Base-by-base conservation (phyloP, 1,140 invertebrate genomes). In the Grapholita molesta region DNA sequence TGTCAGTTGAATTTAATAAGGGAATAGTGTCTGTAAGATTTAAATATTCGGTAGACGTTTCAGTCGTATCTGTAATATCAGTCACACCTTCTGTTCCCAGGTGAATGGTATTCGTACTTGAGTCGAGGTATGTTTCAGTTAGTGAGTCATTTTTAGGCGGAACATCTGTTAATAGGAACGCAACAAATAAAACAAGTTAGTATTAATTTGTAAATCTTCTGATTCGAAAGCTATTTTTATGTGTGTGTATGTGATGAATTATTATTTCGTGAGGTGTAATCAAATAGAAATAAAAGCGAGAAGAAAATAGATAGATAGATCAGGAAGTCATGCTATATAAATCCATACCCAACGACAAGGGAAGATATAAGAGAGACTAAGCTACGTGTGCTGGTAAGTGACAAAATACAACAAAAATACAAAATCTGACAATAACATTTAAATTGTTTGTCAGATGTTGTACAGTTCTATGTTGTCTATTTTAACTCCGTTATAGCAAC, bases 131-230 rank as follows among this genome's bases (percentile, higher is more conserved):
- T 78, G 72, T 86, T 83, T 90, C 88, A 67, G 87, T 90, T 90
- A 91, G 85, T 91, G 85, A 79, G 82, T 86, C 70, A 88, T 83
- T 82, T 87, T 85, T 85, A 85, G 86, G 79, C 78, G 78, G 80
- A 79, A 83, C 86, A 91, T 91, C 89, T 91, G 89, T 90, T 91
- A 91, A 91, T 90, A 75, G 80, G 85, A 90, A 88, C 80, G 78
- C 68, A 88, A 88, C 72, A 84, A n/a, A 80, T 64, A 75, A 76
- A 70, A 74, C 71, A n/a, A 32, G 73, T 84, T 85, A 80, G 79
- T 79, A 70, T 73, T 70, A 64, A 48, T 21, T 21, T 21, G 21
- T n/a, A 9, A 48, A 38, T 38, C 35, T 15, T 38, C 12, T 38
- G 15, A 3, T 38, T 11, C 42, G 12, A 42, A 32, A 42, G 32